These are phyloP conservation scores for Erethizon dorsatum DNA, from an alignment of 2,797 vertebrate species.

Conservation along the genomic window DNA sequence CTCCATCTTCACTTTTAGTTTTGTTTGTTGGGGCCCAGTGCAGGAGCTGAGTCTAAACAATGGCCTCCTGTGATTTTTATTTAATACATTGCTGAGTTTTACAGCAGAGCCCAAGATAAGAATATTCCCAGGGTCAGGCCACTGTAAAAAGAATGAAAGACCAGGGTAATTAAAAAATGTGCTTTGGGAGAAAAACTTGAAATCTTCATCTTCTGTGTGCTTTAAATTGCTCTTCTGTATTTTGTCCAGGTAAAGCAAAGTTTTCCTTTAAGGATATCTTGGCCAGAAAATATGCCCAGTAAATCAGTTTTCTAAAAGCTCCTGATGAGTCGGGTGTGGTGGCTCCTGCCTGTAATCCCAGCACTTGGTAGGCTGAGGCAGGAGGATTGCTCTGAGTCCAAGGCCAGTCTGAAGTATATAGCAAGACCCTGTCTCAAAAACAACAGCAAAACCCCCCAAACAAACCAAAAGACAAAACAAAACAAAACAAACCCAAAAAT, in stretches of 20 bases:
- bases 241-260: slow-evolving; percentile 62
- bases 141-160: slow-evolving; percentile 22
- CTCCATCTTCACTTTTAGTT: neutral
- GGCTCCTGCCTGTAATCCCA: neutral
- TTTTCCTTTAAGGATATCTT: slow-evolving; percentile 65
- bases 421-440: neutral
- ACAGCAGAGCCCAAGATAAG: neutral
- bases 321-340: neutral
- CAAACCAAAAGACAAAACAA: too few species aligned
- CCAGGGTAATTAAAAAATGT: slow-evolving; percentile 11
- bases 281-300: slow-evolving; percentile 24
- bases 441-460: neutral
- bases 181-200: neutral
- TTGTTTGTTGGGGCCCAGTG: neutral
- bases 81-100: neutral
- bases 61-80: neutral
- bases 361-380: neutral
- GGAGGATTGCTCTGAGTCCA: neutral
- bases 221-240: slow-evolving; percentile 43
- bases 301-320: slow-evolving; percentile 63
- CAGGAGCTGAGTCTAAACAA: neutral
- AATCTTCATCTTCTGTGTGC: neutral
- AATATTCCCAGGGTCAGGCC: slow-evolving; percentile 33
- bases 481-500: neutral
- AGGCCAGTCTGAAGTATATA: neutral